These are phyloP conservation scores for Mastacembelus armatus DNA, from an alignment of 2,797 vertebrate genomes.

Conservation along the genomic window DNA sequence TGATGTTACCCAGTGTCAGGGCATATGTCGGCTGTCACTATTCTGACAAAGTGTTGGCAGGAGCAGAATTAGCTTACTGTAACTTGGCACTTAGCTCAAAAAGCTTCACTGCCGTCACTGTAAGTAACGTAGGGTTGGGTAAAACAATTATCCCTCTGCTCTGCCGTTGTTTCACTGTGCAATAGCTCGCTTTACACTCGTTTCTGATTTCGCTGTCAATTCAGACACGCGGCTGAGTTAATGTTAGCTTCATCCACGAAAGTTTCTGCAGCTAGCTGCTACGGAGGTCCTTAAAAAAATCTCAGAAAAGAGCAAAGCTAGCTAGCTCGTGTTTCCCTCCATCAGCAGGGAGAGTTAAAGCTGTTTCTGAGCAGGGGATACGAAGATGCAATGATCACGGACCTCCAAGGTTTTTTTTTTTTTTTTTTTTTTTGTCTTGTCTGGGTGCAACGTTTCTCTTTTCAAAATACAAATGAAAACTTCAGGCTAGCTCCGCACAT, in stretches of 20 bases:
- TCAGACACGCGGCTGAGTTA: neutral
- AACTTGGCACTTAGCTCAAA: conserved; percentile 32
- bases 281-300: neutral
- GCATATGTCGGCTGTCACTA: conserved; percentile 66
- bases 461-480: neutral
- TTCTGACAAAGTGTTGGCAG: conserved; percentile 52
- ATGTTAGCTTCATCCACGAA: conserved; percentile 41
- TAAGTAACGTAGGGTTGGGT: neutral
- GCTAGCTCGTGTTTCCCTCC: neutral
- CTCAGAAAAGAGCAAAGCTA: neutral
- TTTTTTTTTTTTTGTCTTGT: conserved; percentile 10
- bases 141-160: neutral
- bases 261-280: conserved; percentile 31
- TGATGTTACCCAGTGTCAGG: conserved; percentile 46
- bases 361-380: neutral
- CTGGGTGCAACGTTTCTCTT: neutral
- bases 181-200: neutral
- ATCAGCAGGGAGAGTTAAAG: neutral
- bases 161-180: neutral
- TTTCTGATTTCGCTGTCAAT: conserved; percentile 9
- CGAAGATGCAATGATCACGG: neutral
- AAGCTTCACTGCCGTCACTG: neutral
- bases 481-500: neutral
- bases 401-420: neutral
- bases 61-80: conserved; percentile 46